phyloP scores from a whole-genome alignment of 2,888 invertebrate species.

The Plebejus argus region DNA sequence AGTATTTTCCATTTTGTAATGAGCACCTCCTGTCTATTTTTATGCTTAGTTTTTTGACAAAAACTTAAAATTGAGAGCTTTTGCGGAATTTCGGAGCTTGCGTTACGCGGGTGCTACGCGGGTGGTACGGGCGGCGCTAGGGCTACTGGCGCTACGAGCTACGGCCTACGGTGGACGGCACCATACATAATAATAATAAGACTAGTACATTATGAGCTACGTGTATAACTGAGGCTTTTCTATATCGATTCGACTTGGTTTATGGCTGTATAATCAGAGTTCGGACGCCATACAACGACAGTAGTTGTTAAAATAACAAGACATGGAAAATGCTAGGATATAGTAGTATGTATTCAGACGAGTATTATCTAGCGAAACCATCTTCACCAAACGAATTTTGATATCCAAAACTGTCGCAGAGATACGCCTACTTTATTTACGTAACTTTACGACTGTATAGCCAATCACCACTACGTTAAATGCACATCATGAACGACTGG shows the following conservation, averaged over 20 bases:
- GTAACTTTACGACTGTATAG: constrained; percentile 8
- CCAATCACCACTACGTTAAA: neutral
- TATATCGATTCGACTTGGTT: neutral
- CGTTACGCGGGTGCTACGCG: neutral
- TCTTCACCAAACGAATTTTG: neutral
- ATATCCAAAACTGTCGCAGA: constrained; percentile 1
- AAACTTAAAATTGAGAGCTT: neutral
- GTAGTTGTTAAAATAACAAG: neutral
- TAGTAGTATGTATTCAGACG: neutral
- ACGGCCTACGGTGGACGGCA: constrained; percentile 15
- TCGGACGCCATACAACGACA: neutral
- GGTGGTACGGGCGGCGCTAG: constrained; percentile 3
- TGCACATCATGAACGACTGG: constrained; percentile 11
- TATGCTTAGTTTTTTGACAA: neutral
- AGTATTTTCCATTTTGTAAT: neutral
- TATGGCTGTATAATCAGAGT: neutral
- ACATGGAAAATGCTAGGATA: neutral
- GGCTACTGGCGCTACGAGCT: neutral
- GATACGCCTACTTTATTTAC: constrained; percentile 28
- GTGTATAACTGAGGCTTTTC: neutral
- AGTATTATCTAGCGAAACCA: neutral
- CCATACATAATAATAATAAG: constrained; percentile 1
- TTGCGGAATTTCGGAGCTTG: neutral
- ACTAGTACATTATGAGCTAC: constrained; percentile 12
- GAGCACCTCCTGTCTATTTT: neutral